Evolutionary conservation across 2,797 vertebrate genomes (phyloP), one percentile per base, ranked within the genome.

Genomic region (Rhynchotus rufescens): DNA sequence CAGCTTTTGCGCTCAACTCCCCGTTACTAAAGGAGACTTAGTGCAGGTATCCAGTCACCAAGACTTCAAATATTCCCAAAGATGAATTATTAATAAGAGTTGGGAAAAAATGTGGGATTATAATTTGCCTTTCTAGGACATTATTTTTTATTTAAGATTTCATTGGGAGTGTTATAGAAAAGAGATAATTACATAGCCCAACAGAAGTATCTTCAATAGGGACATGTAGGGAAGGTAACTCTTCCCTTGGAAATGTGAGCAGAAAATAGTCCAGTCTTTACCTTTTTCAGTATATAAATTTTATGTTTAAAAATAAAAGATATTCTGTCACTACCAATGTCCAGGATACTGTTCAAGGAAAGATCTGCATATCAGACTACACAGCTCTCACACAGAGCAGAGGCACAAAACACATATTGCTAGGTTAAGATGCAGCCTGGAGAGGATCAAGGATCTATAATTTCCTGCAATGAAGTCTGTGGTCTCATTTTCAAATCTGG

Each of bases 101-200:
- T 12, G 7, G 30, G 66, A 68, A 49, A 74, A 47, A 15, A 15
- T 4, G 13, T 61, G 52, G 32, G 28, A 34, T 19, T 49, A 14
- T 25, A 3, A 22, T 47, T 69, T 80, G 25, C 15, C 32, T 36
- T 72, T 80, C 45, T 25, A 26, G n/a, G 17, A 59, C 23, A 13
- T 32, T 68, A 75, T 66, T 69, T 78, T 66, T 71, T 34, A 21
- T 4, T 62, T 38, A 9, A 42, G 34, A 36, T 86, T 86, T 76
- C 21, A 22, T 47, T 40, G 14, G 38, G 49, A 65, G 5, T 6
- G 19, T 15, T 30, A 0, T 0, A 6, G 25, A 86, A 36, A 38
- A 19, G n/a, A 73, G 26, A 32, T 54, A 0, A 0, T 17, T 32
- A 34, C 2, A 0, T 3, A 36, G 9, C 12, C 54, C 62, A 64